Conservation (phyloP, 2,888 invertebrate species). For the Drosophila merina region DNA sequence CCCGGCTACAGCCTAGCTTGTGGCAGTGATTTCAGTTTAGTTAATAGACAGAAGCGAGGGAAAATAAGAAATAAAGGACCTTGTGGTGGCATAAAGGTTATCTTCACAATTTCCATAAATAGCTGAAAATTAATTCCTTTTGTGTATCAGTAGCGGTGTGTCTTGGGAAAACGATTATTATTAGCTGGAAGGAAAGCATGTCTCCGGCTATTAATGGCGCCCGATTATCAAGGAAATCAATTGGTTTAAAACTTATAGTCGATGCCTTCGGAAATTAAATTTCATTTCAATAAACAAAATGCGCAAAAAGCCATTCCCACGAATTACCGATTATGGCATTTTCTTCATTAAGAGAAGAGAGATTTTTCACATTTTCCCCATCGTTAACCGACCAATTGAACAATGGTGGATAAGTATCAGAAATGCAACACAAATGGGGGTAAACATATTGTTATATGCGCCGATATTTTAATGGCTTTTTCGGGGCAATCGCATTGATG, state of each 20-base stretch:
- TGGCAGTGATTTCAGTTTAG: slow-evolving; percentile 32
- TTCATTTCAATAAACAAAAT: slow-evolving; percentile 7
- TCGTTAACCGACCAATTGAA: slow-evolving; percentile 2
- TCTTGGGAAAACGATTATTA: slow-evolving; percentile 11
- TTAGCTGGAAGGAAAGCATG: slow-evolving; percentile 5
- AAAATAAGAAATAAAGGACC: slow-evolving; percentile 2
- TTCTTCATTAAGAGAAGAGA: slow-evolving; percentile 11
- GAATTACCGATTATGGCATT: slow-evolving; percentile 19
- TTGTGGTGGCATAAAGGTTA: slow-evolving; percentile 2
- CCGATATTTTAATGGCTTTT: slow-evolving; percentile 36
- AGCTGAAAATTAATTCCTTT: slow-evolving; percentile 13
- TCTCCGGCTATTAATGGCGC: slow-evolving; percentile 3
- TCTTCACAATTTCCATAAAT: slow-evolving; percentile 25
- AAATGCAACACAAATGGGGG: slow-evolving; percentile 43
- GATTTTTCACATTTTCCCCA: slow-evolving; percentile 18
- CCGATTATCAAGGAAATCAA: not conserved
- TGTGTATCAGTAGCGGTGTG: not conserved
- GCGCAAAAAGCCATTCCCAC: slow-evolving; percentile 15
- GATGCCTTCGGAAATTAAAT: slow-evolving; percentile 2
- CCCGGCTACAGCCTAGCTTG: slow-evolving; percentile 9
- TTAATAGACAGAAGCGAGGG: slow-evolving; percentile 22
- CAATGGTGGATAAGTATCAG: slow-evolving; percentile 23
- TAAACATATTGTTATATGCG: slow-evolving; percentile 39
- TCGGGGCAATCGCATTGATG: slow-evolving; percentile 42
- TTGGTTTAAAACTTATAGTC: not conserved